Percentiles rank a stretch among this genome's conserved stretches.
Evolutionary conservation across 1,140 invertebrate genomes (phyloP).

Genomic region (Tetramorium parvispinum): DNA sequence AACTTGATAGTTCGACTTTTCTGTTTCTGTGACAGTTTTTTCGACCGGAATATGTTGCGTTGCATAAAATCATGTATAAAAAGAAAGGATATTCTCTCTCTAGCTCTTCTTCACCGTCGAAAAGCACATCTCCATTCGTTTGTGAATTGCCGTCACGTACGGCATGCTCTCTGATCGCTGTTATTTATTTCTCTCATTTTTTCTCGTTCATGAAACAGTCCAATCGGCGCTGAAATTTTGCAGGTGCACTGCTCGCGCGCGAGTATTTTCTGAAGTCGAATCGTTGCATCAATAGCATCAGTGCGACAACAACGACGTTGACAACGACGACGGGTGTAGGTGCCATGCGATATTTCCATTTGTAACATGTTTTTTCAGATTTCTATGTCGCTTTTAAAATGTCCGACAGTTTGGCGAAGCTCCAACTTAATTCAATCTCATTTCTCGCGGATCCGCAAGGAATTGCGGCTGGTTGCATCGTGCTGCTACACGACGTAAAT

Average conservation of each 20-base stretch:
- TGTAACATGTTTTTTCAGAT: constrained; percentile 30
- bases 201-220: constrained; percentile 42
- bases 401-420: constrained; percentile 31
- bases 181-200: constrained; percentile 48
- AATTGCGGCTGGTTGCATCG: background rate
- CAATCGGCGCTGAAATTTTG: constrained; percentile 26
- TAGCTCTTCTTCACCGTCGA: background rate
- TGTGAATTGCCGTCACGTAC: constrained; percentile 21
- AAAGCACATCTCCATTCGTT: constrained; percentile 5
- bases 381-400: constrained; percentile 3
- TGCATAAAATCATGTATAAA: background rate
- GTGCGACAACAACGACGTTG: background rate
- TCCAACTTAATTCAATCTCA: constrained; percentile 43
- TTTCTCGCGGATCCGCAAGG: background rate
- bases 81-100: background rate
- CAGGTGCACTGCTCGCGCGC: background rate
- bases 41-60: background rate
- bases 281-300: background rate
- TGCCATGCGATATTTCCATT: constrained; percentile 28
- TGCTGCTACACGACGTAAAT: background rate
- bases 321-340: background rate
- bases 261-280: background rate
- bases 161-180: background rate
- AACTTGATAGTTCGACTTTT: background rate
- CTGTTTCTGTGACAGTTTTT: background rate